These are phyloP conservation scores for Stegostoma tigrinum DNA, from an alignment of 2,113 vertebrate species.

Conservation along the genomic window DNA sequence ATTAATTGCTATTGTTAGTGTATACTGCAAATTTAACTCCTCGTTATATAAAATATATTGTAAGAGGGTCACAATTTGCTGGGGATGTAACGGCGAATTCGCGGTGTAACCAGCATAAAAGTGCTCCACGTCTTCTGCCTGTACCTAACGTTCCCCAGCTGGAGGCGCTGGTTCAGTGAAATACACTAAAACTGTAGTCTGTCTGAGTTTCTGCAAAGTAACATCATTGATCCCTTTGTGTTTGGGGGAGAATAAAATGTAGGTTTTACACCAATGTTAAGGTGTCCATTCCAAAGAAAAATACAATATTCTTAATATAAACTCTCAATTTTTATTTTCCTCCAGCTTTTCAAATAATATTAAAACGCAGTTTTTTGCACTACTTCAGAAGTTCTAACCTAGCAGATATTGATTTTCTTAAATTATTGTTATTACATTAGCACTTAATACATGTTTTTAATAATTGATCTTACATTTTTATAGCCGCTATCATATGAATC, in stretches of 20 bases:
- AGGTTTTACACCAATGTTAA: neutral
- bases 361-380: neutral
- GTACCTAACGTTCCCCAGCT: neutral
- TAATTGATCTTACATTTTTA: constrained; percentile 35
- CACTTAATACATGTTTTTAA: constrained; percentile 31
- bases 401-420: constrained; percentile 22
- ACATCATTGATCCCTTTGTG: constrained; percentile 10
- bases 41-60: neutral
- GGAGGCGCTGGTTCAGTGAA: constrained; percentile 23
- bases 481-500: constrained; percentile 25
- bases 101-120: neutral
- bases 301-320: neutral
- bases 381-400: constrained; percentile 10
- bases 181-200: neutral
- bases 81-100: neutral
- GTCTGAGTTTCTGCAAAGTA: neutral
- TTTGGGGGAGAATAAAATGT: no score
- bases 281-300: neutral
- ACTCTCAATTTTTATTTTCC: constrained; percentile 10
- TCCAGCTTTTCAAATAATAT: neutral
- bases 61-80: neutral
- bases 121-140: neutral
- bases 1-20: neutral
- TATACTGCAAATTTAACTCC: neutral
- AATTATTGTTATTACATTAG: constrained; percentile 31